These are phyloP conservation scores for Charadrius vociferus DNA, from an alignment of 2,113 vertebrate genomes.

Conservation along the genomic window DNA sequence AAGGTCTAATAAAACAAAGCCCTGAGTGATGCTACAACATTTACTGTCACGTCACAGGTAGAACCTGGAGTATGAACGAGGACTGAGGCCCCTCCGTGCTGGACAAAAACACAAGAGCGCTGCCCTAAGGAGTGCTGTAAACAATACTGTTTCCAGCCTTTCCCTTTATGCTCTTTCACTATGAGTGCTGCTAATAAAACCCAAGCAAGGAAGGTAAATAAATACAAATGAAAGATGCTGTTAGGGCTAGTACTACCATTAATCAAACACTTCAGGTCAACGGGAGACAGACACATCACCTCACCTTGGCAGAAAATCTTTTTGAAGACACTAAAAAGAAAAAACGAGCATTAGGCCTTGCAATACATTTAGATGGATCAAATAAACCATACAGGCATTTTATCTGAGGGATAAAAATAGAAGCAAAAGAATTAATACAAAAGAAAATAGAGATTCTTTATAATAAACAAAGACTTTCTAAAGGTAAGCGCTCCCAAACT, in stretches of 20 bases:
- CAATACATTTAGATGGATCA: background rate
- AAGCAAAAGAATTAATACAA: background rate
- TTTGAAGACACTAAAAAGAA: constrained; percentile 91
- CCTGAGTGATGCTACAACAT: background rate
- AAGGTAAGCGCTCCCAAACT: background rate
- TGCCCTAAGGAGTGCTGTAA: background rate
- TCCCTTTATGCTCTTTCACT: background rate
- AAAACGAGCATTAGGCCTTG: background rate
- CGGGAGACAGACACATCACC: constrained; percentile 3
- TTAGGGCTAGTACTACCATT: background rate
- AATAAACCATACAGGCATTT: background rate
- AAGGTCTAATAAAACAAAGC: background rate
- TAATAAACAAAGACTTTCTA: background rate
- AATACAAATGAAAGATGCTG: background rate
- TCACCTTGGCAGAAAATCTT: constrained; percentile 97
- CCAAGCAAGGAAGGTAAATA: background rate
- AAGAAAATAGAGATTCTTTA: background rate
- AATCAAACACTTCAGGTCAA: background rate
- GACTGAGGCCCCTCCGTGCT: background rate
- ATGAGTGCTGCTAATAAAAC: background rate
- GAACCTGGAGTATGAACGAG: background rate
- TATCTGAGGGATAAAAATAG: background rate
- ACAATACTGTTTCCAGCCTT: background rate
- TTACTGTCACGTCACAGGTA: background rate
- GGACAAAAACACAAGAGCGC: background rate